A percentile compares a stretch with the other conserved stretches of the same genome.
phyloP scores from a whole-genome alignment of 2,888 invertebrate genomes.

The Drosophila leonis region DNA sequence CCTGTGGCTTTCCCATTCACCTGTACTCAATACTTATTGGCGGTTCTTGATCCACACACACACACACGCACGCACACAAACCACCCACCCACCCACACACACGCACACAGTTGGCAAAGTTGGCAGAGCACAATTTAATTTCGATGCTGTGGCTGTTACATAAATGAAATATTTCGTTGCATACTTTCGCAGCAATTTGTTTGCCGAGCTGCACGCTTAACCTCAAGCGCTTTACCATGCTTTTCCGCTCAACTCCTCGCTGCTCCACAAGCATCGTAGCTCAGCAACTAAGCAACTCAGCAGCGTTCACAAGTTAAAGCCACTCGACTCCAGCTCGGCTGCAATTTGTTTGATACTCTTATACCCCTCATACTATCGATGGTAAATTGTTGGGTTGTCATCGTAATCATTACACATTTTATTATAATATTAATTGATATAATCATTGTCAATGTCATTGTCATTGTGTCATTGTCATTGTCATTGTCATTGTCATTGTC shows the following conservation, averaged over 20 bases:
- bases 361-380: background rate
- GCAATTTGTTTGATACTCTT: background rate
- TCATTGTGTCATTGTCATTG: background rate
- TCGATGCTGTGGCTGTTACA: constrained; percentile 53
- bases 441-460: background rate
- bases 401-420: too few species aligned
- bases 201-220: constrained; percentile 37
- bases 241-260: background rate
- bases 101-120: constrained; percentile 26
- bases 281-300: background rate
- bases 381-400: background rate
- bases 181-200: constrained; percentile 69
- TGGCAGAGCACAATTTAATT: constrained; percentile 59
- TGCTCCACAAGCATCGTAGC: background rate
- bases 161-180: constrained; percentile 68
- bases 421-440: background rate
- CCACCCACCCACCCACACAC: constrained; percentile 1
- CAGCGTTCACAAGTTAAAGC: background rate
- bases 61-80: background rate
- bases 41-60: constrained; percentile 14
- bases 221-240: constrained; percentile 23
- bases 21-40: constrained; percentile 45
- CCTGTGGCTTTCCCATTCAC: constrained; percentile 26
- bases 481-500: constrained; percentile 5
- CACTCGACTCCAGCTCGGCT: background rate